phyloP scores from a whole-genome alignment of 2,113 vertebrate species.

The Percina caprodes region DNA sequence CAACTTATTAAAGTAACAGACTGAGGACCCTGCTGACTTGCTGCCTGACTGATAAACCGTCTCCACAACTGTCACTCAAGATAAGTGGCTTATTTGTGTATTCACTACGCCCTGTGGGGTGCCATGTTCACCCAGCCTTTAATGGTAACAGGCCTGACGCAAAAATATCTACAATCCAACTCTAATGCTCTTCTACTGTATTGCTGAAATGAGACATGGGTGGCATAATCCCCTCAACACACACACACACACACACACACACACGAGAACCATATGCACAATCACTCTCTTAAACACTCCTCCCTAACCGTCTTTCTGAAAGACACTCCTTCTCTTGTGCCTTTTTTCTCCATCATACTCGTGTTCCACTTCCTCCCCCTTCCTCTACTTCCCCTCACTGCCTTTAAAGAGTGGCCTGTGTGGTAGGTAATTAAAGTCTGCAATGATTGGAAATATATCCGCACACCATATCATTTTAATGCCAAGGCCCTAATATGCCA shows the following conservation, averaged over 20 bases:
- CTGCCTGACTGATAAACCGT: constrained; percentile 30
- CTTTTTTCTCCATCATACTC: constrained; percentile 8
- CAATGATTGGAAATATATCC: constrained; percentile 84
- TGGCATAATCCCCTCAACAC: constrained; percentile 24
- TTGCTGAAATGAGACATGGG: constrained; percentile 41
- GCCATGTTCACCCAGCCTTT: constrained; percentile 46
- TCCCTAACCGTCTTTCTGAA: not conserved
- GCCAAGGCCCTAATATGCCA: constrained; percentile 80
- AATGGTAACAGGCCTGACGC: constrained; percentile 50
- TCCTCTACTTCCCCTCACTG: not conserved
- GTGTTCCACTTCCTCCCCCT: constrained; percentile 10
- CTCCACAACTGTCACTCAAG: constrained; percentile 46
- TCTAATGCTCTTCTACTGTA: constrained; percentile 22
- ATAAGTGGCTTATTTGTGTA: constrained; percentile 57
- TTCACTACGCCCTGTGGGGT: constrained; percentile 20
- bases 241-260: constrained; percentile 8
- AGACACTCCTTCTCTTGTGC: constrained; percentile 19
- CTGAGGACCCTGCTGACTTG: not conserved
- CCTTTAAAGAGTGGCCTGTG: constrained; percentile 57
- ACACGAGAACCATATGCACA: not conserved
- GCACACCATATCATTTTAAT: constrained; percentile 82
- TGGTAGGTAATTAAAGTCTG: constrained; percentile 81
- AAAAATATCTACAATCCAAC: constrained; percentile 42
- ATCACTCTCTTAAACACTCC: not conserved
- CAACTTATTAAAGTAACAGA: constrained; percentile 16